Evolutionary conservation across 2,113 vertebrate genomes (phyloP).

Genomic region (Neotoma lepida): DNA sequence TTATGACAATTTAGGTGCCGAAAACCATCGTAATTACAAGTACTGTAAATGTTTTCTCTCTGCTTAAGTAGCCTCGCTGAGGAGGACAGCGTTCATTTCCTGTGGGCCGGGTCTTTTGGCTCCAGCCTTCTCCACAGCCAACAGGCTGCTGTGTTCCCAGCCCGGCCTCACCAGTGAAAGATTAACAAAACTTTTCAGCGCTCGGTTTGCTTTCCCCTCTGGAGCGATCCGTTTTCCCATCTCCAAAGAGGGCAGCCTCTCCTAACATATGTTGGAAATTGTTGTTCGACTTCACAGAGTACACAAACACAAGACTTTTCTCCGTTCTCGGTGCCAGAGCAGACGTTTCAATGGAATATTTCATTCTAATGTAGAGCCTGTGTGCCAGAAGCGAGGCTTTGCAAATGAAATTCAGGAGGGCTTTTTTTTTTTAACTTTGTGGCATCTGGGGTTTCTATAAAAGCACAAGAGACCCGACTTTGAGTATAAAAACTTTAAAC

Average conservation of each 20-base stretch:
- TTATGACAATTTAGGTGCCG: slow-evolving; percentile 78
- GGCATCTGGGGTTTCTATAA: slow-evolving; percentile 71
- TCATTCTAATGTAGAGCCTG: slow-evolving; percentile 72
- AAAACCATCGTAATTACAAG: slow-evolving; percentile 81
- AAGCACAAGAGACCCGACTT: slow-evolving; percentile 71
- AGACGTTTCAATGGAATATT: slow-evolving; percentile 78
- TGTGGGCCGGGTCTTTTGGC: slow-evolving; percentile 75
- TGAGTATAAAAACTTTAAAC: slow-evolving; percentile 78
- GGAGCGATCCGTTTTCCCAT: slow-evolving; percentile 71
- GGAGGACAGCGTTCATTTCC: slow-evolving; percentile 80
- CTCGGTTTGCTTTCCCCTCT: slow-evolving; percentile 73
- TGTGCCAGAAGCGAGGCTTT: slow-evolving; percentile 76
- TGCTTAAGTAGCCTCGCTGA: slow-evolving; percentile 79
- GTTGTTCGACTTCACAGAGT: slow-evolving; percentile 77
- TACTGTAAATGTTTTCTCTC: slow-evolving; percentile 84
- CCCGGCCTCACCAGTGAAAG: slow-evolving; percentile 76
- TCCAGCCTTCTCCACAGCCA: slow-evolving; percentile 66
- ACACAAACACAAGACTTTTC: slow-evolving; percentile 76
- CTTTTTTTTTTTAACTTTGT: slow-evolving; percentile 44
- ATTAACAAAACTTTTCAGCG: slow-evolving; percentile 82
- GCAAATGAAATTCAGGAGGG: slow-evolving; percentile 71
- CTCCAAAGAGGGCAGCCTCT: slow-evolving; percentile 76
- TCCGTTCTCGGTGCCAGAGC: slow-evolving; percentile 65
- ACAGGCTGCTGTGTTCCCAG: slow-evolving; percentile 77
- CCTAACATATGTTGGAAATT: slow-evolving; percentile 80